Evolutionary conservation across 2,888 invertebrate species (phyloP).

Genomic region (Lathronympha strigana): DNA sequence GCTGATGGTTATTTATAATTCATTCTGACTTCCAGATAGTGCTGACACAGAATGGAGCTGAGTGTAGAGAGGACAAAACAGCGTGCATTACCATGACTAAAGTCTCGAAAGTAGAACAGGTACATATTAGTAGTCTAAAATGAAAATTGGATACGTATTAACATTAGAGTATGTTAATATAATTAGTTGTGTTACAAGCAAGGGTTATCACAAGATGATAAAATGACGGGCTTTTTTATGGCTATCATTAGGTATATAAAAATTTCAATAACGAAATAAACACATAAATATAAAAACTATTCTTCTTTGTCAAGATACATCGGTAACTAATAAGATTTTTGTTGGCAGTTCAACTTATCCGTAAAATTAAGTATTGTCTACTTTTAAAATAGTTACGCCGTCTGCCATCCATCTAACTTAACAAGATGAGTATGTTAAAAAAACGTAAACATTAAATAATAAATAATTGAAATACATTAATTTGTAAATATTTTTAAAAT

Average conservation of each 20-base stretch:
- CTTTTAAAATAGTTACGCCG: conserved; percentile 60
- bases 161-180: conserved; percentile 64
- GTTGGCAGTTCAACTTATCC: conserved; percentile 71
- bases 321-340: conserved; percentile 77
- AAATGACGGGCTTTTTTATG: conserved; percentile 56
- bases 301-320: conserved; percentile 73
- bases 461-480: conserved; percentile 70
- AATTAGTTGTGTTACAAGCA: conserved; percentile 84
- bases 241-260: conserved; percentile 56
- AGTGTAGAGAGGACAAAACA: conserved; percentile 56
- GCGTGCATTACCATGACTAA: conserved; percentile 59
- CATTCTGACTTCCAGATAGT: conserved; percentile 66
- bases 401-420: conserved; percentile 67
- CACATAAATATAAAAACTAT: conserved; percentile 61
- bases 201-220: conserved; percentile 78
- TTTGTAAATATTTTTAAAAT: conserved; percentile 68
- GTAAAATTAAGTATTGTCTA: conserved; percentile 64
- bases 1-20: conserved; percentile 64
- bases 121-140: conserved; percentile 42
- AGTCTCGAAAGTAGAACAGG: conserved; percentile 24
- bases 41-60: conserved; percentile 61
- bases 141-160: conserved; percentile 56
- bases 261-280: conserved; percentile 54
- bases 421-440: conserved; percentile 65
- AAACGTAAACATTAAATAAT: conserved; percentile 60